Evolutionary conservation across 92 coral and sea anemone genomes (phyloP).

Genomic region (Epizoanthus ramosus): DNA sequence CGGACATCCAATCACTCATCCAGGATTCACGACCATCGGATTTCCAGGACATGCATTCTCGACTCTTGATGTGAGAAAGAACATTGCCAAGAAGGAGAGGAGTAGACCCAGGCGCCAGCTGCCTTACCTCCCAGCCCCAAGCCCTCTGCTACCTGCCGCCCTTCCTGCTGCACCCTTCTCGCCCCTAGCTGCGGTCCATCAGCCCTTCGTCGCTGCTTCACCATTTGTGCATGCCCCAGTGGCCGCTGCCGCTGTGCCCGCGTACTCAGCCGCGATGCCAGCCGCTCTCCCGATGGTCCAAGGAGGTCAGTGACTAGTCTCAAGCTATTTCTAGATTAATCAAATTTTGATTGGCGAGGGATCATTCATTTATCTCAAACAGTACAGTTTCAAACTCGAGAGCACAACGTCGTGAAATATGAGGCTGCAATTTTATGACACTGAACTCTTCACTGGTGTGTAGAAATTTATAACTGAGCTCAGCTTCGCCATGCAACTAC

Average conservation of each 20-base stretch:
- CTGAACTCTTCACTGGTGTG: too few species aligned
- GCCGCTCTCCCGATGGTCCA: conserved; percentile 37
- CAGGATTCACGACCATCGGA: conserved; percentile 96
- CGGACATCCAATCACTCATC: conserved; percentile 98
- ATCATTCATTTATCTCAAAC: too few species aligned
- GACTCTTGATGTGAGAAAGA: conserved; percentile 91
- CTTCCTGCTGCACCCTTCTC: conserved; percentile 22
- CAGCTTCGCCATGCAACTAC: too few species aligned
- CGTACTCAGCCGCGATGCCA: conserved; percentile 27
- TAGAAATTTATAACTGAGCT: too few species aligned
- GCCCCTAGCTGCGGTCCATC: conserved; percentile 12
- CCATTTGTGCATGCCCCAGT: conserved; percentile 20
- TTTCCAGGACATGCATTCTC: conserved; percentile 97
- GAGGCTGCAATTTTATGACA: too few species aligned
- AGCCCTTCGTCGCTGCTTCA: conserved; percentile 13
- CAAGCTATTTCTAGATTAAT: too few species aligned
- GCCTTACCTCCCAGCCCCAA: conserved; percentile 39
- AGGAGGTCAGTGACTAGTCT: conserved; percentile 21
- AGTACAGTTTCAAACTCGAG: too few species aligned
- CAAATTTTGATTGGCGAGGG: too few species aligned
- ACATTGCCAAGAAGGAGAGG: conserved; percentile 66
- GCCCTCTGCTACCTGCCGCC: conserved; percentile 28
- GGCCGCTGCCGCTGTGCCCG: conserved; percentile 33
- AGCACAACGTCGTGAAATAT: too few species aligned
- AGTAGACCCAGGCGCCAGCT: conserved; percentile 77